Percentiles rank a stretch among this genome's conserved stretches.
Evolutionary conservation across 2,113 vertebrate genomes (phyloP).

Genomic region (Engystomops pustulosus): DNA sequence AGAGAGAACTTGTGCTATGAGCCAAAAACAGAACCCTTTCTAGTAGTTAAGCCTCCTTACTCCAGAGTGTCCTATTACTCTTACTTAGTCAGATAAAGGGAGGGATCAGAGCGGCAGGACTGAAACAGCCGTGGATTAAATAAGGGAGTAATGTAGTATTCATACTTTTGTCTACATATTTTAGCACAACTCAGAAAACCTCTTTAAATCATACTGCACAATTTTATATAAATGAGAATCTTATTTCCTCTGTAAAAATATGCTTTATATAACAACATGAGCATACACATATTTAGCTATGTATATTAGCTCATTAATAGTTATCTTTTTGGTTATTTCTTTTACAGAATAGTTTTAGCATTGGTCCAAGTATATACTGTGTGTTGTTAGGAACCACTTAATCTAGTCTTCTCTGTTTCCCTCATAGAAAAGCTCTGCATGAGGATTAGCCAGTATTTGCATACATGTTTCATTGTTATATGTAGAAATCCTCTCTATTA

Average conservation of each 20-base stretch:
- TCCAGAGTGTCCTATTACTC: no score
- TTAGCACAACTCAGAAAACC: no score
- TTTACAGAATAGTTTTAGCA: neutral
- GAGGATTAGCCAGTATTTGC: slow-evolving; percentile 42
- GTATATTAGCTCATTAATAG: neutral
- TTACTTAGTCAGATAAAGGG: no score
- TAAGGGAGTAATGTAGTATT: no score
- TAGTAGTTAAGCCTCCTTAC: no score
- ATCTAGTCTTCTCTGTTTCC: neutral
- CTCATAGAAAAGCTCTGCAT: neutral
- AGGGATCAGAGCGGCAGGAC: no score
- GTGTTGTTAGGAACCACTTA: neutral
- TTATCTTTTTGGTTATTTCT: neutral
- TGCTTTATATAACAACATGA: neutral
- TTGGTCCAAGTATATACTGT: neutral
- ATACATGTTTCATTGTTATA: slow-evolving; percentile 33
- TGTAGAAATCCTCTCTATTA: slow-evolving; percentile 55
- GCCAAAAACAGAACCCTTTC: no score
- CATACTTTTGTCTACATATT: no score
- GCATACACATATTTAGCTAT: neutral
- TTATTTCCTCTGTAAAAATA: neutral
- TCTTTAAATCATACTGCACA: no score
- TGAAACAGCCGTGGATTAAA: no score
- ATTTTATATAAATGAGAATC: no score
- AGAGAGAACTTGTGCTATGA: no score